Base-by-base conservation (phyloP, 2,888 invertebrate genomes). In the Dinocampus coccinellae region DNA sequence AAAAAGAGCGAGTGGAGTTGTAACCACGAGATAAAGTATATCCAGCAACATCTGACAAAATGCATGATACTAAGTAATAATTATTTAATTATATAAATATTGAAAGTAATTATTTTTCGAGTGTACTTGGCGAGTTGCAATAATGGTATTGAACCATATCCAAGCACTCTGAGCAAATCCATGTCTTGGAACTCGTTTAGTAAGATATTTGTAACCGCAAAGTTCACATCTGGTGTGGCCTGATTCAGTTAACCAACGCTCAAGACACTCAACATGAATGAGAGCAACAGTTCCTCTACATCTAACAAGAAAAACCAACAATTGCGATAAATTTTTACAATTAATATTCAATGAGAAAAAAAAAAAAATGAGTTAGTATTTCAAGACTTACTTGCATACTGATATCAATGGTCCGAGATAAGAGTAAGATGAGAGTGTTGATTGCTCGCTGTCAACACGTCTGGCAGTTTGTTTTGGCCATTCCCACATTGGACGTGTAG, bases 201-300 rank as follows among this genome's bases (percentile, higher is more conserved):
- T 88, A 20, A 86, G 79, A 79, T 89, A 91, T 34, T 85, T 83
- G 79, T 89, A 89, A 64, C 89, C 88, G 83, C 91, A 91, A 53
- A 91, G 86, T 81, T 91, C 91, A 83, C 91, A 91, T 70, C 83
- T 83, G 34, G 87, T 86, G 73, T 87, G 85, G 33, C 89, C 89
- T n/a, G 89, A 89, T 78, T 89, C 89, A 24, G 90, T 89, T 22
- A 91, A 84, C 91, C 91, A 91, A 65, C 88, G 87, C 79, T 91
- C 90, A 71, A 91, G 85, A 77, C 91, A 91, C 64, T 88, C 88
- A 13, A 88, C 83, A 81, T 90, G 90, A 29, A 90, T 87, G 58
- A 89, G 80, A 4, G 90, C 90, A 74, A 90, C 88, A 1, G 89
- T 88, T 13, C 90, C 90, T 34, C 88, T 85, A 81, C 90, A 90